Conservation (phyloP, 2,888 invertebrate species). For the Diarsia brunnea region DNA sequence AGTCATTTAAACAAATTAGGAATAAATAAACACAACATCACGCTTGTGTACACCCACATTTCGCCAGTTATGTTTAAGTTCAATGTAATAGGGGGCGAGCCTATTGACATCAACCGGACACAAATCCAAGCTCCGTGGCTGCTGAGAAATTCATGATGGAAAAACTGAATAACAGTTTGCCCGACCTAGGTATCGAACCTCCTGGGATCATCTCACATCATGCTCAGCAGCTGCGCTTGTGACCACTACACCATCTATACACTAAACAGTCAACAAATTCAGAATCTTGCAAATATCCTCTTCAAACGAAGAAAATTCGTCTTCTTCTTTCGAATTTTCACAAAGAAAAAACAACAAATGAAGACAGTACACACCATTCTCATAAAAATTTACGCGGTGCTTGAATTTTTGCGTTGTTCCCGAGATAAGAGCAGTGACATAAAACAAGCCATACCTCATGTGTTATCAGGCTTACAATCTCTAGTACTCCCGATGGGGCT, state of each 20-base stretch:
- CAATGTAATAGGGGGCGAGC: too few relatives aligned
- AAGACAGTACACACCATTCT: slow-evolving; percentile 13
- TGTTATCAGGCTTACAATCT: slow-evolving; percentile 56
- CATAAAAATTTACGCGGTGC: slow-evolving; percentile 48
- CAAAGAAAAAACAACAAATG: slow-evolving; percentile 8
- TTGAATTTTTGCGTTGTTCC: slow-evolving; percentile 48
- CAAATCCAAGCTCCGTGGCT: too few relatives aligned
- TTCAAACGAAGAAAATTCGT: background rate
- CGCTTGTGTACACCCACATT: too few relatives aligned
- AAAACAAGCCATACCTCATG: slow-evolving; percentile 62
- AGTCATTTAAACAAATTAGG: background rate
- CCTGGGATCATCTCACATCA: too few relatives aligned
- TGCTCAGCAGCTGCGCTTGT: too few relatives aligned
- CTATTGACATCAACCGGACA: too few relatives aligned
- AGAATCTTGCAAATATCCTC: background rate
- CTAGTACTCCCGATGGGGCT: slow-evolving; percentile 48
- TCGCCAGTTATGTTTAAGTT: too few relatives aligned
- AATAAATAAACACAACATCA: too few relatives aligned
- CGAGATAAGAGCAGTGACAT: slow-evolving; percentile 59
- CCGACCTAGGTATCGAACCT: too few relatives aligned
- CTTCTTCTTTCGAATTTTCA: background rate
- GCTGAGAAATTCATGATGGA: too few relatives aligned
- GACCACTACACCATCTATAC: too few relatives aligned
- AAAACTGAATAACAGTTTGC: too few relatives aligned
- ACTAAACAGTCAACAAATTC: background rate